Evolutionary conservation across 2,797 vertebrate genomes (phyloP).

Genomic region (Todus mexicanus): DNA sequence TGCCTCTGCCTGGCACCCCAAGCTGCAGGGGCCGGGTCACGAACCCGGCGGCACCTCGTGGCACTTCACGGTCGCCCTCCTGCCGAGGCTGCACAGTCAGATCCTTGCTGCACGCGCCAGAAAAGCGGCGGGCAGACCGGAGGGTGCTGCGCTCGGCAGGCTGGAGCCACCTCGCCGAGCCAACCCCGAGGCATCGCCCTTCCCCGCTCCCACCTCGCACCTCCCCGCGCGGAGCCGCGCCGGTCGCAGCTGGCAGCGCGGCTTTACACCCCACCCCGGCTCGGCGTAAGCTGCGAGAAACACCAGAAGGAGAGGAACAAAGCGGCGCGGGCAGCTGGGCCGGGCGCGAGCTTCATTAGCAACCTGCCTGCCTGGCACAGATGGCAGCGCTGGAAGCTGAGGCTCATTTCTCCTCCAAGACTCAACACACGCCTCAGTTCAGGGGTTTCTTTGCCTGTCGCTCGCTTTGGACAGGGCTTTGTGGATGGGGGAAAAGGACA

Average conservation of each 20-base stretch:
- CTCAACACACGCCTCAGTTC: neutral
- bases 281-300: constrained; percentile 10
- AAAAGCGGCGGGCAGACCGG: fast-evolving
- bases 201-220: neutral
- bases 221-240: neutral
- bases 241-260: neutral
- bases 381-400: neutral
- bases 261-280: neutral
- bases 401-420: neutral
- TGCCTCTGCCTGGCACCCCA: neutral
- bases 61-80: fast-evolving
- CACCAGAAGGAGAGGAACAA: constrained; percentile 29
- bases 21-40: neutral
- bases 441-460: neutral
- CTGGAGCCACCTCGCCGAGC: neutral
- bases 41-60: neutral
- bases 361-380: constrained; percentile 1
- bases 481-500: too few relatives aligned
- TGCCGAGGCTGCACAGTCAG: neutral
- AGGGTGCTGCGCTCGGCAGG: fast-evolving
- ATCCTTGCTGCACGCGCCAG: too few relatives aligned
- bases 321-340: constrained; percentile 40
- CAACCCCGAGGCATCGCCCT: neutral
- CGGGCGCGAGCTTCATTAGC: neutral
- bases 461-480: neutral